These are phyloP conservation scores for Chelmon rostratus DNA, from an alignment of 2,797 vertebrate species.

Conservation along the genomic window DNA sequence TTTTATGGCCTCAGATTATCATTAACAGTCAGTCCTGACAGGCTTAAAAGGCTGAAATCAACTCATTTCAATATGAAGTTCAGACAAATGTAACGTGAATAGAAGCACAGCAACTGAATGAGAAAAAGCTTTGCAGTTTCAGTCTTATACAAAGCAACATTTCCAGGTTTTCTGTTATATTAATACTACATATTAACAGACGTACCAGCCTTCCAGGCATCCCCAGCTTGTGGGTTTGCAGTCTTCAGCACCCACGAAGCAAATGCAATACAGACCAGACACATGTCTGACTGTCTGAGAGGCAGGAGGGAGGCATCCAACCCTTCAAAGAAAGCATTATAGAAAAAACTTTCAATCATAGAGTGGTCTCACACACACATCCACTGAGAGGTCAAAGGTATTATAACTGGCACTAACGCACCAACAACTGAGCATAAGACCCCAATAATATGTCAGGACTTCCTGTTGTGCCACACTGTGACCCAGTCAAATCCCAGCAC, in stretches of 20 bases:
- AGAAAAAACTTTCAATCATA: constrained; percentile 3
- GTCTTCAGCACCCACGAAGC: constrained; percentile 97
- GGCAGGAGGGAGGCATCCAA: constrained; percentile 80
- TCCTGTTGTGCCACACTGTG: constrained; percentile 47
- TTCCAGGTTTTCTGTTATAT: neutral
- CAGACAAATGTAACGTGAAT: neutral
- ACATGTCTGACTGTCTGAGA: constrained; percentile 92
- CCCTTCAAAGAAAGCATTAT: constrained; percentile 71
- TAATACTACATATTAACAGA: constrained; percentile 1
- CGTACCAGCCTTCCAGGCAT: constrained; percentile 96
- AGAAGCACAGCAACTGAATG: neutral
- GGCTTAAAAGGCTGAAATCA: neutral
- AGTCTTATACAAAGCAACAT: neutral
- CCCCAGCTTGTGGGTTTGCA: constrained; percentile 90
- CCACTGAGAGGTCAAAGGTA: constrained; percentile 9
- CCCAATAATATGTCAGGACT: constrained; percentile 11
- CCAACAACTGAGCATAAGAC: constrained; percentile 47
- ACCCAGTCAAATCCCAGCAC: constrained; percentile 10
- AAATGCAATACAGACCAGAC: constrained; percentile 95
- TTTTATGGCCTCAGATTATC: neutral
- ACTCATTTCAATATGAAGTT: neutral
- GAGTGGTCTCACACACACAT: neutral
- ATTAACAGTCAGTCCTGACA: neutral
- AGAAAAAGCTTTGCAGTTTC: neutral
- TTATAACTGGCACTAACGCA: constrained; percentile 29